phyloP scores from a whole-genome alignment of 1,140 invertebrate species.

The Adelges cooleyi region DNA sequence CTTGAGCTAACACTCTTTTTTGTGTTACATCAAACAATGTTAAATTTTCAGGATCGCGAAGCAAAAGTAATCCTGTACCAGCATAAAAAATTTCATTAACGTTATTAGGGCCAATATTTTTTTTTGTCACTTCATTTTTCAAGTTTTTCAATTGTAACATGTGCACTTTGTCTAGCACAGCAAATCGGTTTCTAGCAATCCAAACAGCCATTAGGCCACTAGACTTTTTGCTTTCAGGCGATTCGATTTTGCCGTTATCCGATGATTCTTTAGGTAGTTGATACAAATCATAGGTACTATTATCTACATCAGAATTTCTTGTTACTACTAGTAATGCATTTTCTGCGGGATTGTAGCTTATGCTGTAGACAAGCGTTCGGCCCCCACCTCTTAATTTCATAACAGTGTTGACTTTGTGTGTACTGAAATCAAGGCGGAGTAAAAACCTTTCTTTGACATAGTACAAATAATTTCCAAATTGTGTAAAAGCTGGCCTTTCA shows the following conservation, averaged over 20 bases:
- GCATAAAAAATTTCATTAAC: constrained; percentile 99
- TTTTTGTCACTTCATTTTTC: constrained; percentile 96
- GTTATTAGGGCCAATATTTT: constrained; percentile 69
- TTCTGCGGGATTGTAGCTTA: constrained; percentile 95
- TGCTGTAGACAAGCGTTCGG: constrained; percentile 46
- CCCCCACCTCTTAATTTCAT: constrained; percentile 74
- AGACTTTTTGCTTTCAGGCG: constrained; percentile 53
- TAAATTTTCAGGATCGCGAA: constrained; percentile 80
- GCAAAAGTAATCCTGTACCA: constrained; percentile 88
- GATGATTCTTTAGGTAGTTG: constrained; percentile 66
- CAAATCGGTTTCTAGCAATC: constrained; percentile 96
- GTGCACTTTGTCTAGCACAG: constrained; percentile 85
- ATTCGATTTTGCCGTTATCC: constrained; percentile 42
- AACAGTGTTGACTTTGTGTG: constrained; percentile 80
- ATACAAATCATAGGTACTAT: constrained; percentile 90
- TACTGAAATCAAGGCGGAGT: constrained; percentile 83
- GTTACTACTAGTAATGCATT: constrained; percentile 77
- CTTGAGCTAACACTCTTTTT: constrained; percentile 54
- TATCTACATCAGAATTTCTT: constrained; percentile 64
- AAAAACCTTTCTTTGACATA: constrained; percentile 92
- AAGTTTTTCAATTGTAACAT: constrained; percentile 93
- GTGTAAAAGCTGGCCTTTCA: constrained; percentile 89
- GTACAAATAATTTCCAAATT: constrained; percentile 85
- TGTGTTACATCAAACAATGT: constrained; percentile 96
- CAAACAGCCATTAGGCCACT: constrained; percentile 89